These are phyloP conservation scores for Ceuthmochares aereus DNA, from an alignment of 2,113 vertebrate species.

Conservation along the genomic window DNA sequence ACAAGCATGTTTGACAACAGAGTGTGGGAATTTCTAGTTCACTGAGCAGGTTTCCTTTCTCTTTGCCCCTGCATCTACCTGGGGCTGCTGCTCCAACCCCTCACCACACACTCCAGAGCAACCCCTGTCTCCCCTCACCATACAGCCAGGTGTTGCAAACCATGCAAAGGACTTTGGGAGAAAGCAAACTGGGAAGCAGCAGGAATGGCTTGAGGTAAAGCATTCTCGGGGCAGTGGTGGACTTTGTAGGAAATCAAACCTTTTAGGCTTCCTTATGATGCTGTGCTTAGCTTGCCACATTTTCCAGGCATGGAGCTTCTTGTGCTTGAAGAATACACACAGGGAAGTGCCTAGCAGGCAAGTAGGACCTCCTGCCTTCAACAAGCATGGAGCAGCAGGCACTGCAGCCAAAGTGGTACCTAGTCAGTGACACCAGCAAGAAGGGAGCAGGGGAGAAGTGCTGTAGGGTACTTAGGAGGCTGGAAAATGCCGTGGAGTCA, in stretches of 20 bases:
- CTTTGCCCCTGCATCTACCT: neutral
- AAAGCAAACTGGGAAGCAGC: neutral
- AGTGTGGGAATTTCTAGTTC: slow-evolving; percentile 66
- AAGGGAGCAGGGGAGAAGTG: neutral
- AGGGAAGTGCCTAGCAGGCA: neutral
- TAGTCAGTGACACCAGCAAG: neutral
- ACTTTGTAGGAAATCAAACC: neutral
- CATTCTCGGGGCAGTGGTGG: neutral
- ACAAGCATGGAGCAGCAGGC: neutral
- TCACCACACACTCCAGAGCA: fast-evolving
- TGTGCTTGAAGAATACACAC: neutral
- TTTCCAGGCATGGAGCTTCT: neutral
- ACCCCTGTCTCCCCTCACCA: neutral
- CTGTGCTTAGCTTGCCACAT: neutral
- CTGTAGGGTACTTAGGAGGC: neutral
- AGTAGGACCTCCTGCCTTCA: neutral
- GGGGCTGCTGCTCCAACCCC: neutral
- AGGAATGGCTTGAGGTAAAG: neutral
- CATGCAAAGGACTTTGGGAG: neutral
- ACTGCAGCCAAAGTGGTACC: neutral
- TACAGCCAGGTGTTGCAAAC: neutral
- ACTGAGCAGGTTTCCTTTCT: slow-evolving; percentile 42
- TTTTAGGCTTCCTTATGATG: neutral
- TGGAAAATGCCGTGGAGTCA: neutral
- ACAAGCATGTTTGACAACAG: slow-evolving; percentile 61